These are phyloP conservation scores for Xenopus laevis DNA, from an alignment of 2,113 vertebrate genomes.

Conservation along the genomic window DNA sequence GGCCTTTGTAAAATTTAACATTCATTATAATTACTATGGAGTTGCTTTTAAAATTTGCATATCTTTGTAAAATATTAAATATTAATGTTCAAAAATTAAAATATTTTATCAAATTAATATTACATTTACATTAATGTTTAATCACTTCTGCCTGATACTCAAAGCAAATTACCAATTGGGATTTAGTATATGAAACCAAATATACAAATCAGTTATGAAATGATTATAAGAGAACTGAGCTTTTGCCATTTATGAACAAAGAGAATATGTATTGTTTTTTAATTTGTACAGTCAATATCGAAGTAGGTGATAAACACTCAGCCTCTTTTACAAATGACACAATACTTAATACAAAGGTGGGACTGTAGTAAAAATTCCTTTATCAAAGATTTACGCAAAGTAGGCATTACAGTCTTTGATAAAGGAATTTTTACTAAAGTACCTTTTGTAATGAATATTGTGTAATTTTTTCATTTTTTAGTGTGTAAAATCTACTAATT, in stretches of 20 bases:
- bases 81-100: constrained; percentile 42
- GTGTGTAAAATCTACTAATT: too few relatives aligned
- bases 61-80: constrained; percentile 41
- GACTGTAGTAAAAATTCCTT: too few relatives aligned
- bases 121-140: constrained; percentile 41
- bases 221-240: constrained; percentile 27
- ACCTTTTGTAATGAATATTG: too few relatives aligned
- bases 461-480: too few relatives aligned
- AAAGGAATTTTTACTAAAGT: too few relatives aligned
- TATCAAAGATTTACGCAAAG: too few relatives aligned
- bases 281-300: background rate
- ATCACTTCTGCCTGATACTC: constrained; percentile 28
- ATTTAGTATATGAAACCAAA: constrained; percentile 40
- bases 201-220: constrained; percentile 42
- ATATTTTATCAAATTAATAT: constrained; percentile 46
- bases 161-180: constrained; percentile 34
- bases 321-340: too few relatives aligned
- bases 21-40: constrained; percentile 22
- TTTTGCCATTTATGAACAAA: constrained; percentile 19
- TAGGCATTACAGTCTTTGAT: too few relatives aligned
- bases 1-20: constrained; percentile 36
- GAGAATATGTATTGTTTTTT: background rate
- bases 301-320: background rate
- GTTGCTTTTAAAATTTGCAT: constrained; percentile 28
- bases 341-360: too few relatives aligned